Base-by-base conservation (phyloP, 2,797 vertebrate genomes). In the Gymnothorax javanicus region DNA sequence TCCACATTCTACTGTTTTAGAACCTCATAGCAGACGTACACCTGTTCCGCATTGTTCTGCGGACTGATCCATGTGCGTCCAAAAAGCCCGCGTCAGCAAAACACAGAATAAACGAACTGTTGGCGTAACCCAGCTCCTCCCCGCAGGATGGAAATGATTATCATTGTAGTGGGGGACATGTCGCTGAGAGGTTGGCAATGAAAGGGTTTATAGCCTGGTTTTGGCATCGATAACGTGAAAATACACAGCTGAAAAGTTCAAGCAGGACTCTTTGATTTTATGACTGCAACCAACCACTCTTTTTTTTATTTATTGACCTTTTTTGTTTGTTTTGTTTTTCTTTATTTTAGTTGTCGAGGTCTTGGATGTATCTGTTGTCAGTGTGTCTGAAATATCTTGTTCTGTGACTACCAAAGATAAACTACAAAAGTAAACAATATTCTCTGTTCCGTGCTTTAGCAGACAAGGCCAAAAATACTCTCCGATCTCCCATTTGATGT, bases 371-470 rank as follows among this genome's bases (percentile, higher is more conserved):
- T 71, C 84, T 86, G 94, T 88, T 73, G 25, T 64, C 75, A 67
- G 52, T 54, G 69, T 85, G 82, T 85, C 83, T 91, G 91, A 93
- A 94, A 91, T 95, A 95, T 94, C 91, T 93, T 94, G 94, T 94
- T 96, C 95, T 97, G 97, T 97, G 97, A 97, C 96, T 97, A 98
- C 98, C 98, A 99, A 99, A 99, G 98, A 99, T 96, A 94, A 97
- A 97, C 95, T 95, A 96, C 96, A 96, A n/a, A 96, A 96, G 95
- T 97, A 96, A 97, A 96, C 96, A 94, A 96, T 96, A 96, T 97
- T 97, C 96, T 97, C 96, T 97, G 96, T 97, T 97, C 96, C 97
- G 97, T 97, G 97, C 97, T 98, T 98, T 98, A 98, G 97, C 96
- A 97, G 95, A 96, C 93, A 94, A 98, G 98, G 97, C 98, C 98